Evolutionary conservation across 2,797 vertebrate genomes (phyloP).

Genomic region (Rallus crepitans): DNA sequence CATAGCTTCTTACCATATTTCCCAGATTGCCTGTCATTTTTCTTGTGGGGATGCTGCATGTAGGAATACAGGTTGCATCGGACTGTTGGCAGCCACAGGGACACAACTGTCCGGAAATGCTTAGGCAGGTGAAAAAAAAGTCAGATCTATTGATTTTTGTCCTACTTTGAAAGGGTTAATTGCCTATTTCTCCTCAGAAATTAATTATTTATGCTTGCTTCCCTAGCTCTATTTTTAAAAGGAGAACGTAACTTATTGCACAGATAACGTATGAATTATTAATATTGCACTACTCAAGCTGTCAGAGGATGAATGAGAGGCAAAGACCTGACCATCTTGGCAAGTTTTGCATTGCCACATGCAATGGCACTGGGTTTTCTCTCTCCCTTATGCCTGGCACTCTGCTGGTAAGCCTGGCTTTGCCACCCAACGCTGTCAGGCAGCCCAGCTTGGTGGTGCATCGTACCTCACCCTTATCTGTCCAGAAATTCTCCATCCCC

Average conservation of each 20-base stretch:
- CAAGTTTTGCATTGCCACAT: not conserved
- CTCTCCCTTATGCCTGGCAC: not conserved
- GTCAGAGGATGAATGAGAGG: slow-evolving; percentile 11
- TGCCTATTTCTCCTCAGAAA: not conserved
- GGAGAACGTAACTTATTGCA: not conserved
- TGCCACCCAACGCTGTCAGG: not conserved
- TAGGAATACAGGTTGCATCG: accelerated
- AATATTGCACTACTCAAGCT: not conserved
- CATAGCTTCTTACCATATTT: not conserved
- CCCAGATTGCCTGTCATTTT: not conserved
- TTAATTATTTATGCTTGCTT: slow-evolving; percentile 49
- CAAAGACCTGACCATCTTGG: not conserved
- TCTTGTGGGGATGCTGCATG: not conserved
- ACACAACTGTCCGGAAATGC: accelerated
- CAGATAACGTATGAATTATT: slow-evolving; percentile 53
- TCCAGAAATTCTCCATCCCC: not conserved
- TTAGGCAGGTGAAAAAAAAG: not conserved
- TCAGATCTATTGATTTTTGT: not conserved
- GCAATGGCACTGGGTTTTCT: accelerated
- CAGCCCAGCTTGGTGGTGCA: not conserved
- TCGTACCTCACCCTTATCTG: accelerated
- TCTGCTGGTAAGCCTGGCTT: not conserved
- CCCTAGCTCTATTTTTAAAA: slow-evolving; percentile 59
- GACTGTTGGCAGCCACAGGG: not conserved
- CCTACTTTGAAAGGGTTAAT: slow-evolving; percentile 9